These are phyloP conservation scores for Zophobas atratus DNA, from an alignment of 1,140 invertebrate genomes.

Conservation along the genomic window DNA sequence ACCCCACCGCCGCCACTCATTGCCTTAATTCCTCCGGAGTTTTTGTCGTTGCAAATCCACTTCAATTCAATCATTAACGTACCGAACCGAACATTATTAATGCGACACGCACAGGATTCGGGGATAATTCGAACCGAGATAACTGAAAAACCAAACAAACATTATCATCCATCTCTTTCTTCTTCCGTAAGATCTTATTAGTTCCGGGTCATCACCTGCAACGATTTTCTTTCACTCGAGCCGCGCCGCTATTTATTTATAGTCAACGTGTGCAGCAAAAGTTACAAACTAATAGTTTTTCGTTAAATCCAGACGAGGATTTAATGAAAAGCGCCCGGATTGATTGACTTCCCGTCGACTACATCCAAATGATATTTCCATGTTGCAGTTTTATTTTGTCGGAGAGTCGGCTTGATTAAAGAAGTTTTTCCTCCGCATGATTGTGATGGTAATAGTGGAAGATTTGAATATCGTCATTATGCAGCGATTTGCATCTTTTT, in stretches of 20 bases:
- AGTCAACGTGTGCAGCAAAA: neutral
- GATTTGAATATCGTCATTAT: constrained; percentile 52
- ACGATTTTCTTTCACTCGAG: constrained; percentile 25
- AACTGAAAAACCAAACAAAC: neutral
- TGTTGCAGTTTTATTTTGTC: constrained; percentile 18
- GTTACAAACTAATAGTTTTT: constrained; percentile 32
- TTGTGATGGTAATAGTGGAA: constrained; percentile 47
- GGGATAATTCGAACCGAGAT: neutral
- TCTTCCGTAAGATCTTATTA: constrained; percentile 32
- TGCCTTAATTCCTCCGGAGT: too few relatives aligned
- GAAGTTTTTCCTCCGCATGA: constrained; percentile 50
- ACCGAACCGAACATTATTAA: neutral
- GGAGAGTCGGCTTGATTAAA: constrained; percentile 45
- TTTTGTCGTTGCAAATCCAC: too few relatives aligned
- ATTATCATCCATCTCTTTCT: constrained; percentile 6
- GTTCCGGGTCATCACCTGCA: constrained; percentile 22
- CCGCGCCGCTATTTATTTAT: constrained; percentile 28
- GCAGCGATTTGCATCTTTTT: constrained; percentile 51
- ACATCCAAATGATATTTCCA: constrained; percentile 36
- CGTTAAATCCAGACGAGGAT: constrained; percentile 18
- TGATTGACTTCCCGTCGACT: constrained; percentile 19
- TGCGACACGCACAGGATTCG: neutral
- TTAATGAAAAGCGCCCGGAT: constrained; percentile 29
- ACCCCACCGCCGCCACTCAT: too few relatives aligned
- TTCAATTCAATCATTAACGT: too few relatives aligned